Evolutionary conservation across 2,888 invertebrate genomes (phyloP).

Genomic region (Coelinius sp.): DNA sequence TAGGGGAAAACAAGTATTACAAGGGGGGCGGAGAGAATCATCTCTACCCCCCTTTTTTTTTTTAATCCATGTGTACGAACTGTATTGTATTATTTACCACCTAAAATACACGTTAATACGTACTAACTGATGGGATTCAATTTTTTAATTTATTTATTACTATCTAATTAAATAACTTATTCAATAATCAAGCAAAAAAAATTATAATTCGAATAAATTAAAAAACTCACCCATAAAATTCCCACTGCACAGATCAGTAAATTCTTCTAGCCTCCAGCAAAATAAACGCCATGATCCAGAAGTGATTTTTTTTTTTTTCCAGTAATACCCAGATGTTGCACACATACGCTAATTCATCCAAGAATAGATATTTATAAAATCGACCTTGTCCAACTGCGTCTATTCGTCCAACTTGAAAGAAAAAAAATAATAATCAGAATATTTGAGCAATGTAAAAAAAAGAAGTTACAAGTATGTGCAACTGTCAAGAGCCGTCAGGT

Average conservation of each 20-base stretch:
- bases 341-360: slow-evolving; percentile 12
- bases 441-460: slow-evolving; percentile 30
- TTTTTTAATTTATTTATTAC: neutral
- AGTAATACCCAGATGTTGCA: slow-evolving; percentile 41
- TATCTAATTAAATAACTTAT: no score
- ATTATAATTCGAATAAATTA: neutral
- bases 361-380: neutral
- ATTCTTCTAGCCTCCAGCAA: slow-evolving; percentile 55
- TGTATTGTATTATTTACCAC: slow-evolving; percentile 40
- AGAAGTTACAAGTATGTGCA: slow-evolving; percentile 20
- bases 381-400: neutral
- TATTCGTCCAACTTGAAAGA: neutral
- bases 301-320: slow-evolving; percentile 43
- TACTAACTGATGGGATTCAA: neutral
- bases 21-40: slow-evolving; percentile 45
- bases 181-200: no score
- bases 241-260: neutral
- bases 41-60: slow-evolving; percentile 28
- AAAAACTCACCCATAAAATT: neutral
- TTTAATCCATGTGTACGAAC: neutral
- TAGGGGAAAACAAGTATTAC: slow-evolving; percentile 53
- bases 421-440: neutral
- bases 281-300: slow-evolving; percentile 61
- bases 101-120: slow-evolving; percentile 45
- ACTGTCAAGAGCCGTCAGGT: slow-evolving; percentile 62